phyloP scores from a whole-genome alignment of 2,113 vertebrate species.

The Myxocyprinus asiaticus region DNA sequence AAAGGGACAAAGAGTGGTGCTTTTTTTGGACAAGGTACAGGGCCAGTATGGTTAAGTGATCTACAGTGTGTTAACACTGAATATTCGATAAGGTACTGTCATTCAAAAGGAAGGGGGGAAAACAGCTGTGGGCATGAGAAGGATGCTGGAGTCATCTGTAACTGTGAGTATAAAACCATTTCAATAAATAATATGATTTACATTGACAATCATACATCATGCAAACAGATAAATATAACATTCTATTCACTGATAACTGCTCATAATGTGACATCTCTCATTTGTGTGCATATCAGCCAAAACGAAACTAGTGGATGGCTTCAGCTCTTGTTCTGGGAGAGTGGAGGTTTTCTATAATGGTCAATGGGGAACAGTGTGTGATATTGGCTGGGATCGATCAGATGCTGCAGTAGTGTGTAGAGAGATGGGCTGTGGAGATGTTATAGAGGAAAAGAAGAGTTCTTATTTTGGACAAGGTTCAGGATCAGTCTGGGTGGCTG shows the following conservation, averaged over 20 bases:
- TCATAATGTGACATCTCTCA: too few species aligned
- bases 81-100: neutral
- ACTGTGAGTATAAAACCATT: neutral
- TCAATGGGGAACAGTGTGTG: too few species aligned
- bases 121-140: neutral
- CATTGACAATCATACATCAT: too few species aligned
- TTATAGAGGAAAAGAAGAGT: too few species aligned
- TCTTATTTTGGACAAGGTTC: conserved; percentile 12
- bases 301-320: neutral
- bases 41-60: neutral
- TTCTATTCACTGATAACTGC: too few species aligned
- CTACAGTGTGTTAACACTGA: neutral
- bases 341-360: too few species aligned
- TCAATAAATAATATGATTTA: too few species aligned
- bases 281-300: too few species aligned
- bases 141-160: conserved; percentile 5
- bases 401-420: too few species aligned
- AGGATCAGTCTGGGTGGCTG: too few species aligned
- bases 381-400: too few species aligned
- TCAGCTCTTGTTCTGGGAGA: neutral
- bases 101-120: neutral
- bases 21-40: conserved; percentile 14
- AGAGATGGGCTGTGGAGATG: too few species aligned
- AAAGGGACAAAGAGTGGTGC: neutral
- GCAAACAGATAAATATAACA: neutral